Evolutionary conservation across 2,113 vertebrate species (phyloP), one percentile per base, ranked within the genome.

Genomic region (Chloropsis cyanopogon): DNA sequence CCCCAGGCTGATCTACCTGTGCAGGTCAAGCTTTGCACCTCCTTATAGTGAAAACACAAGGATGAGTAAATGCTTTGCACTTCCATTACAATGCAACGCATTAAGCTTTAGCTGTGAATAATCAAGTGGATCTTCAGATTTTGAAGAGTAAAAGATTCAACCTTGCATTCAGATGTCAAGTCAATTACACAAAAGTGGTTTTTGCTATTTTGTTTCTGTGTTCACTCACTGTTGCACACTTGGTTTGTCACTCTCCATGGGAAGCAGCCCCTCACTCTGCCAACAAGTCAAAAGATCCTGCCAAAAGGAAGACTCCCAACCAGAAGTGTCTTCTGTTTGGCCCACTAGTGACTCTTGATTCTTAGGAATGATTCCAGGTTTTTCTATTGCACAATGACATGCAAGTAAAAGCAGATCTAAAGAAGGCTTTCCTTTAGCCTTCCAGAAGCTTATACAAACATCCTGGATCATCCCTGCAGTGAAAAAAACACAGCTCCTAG

Each of bases 381-480:
- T 83, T 87, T 21, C 60, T 83, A 29, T 6, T 83, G 76, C 54
- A 75, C 61, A 95, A 35, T 14, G 39, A 77, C 8, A 86, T n/a
- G 37, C 56, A 52, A 69, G 57, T 82, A 78, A 90, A 90, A 91
- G 70, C 59, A 90, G 39, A 82, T 59, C 59, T 93, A 87, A 89
- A 78, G 78, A 47, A 72, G 24, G 56, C 46, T 92, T 94, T 86
- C 65, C 60, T 95, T 92, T 66, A 88, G 76, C 88, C 69, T 90
- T 81, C 47, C 56, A 88, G 82, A 79, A 73, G 82, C 76, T 93
- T 86, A 88, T 25, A 88, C 60, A 94, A 94, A 93, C 59, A 90
- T 70, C 65, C 88, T 75, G 60, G 79, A 88, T 86, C 92, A 86
- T 65, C 76, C 66, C 85, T 73, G 66, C 93, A 90, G 63, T 63